phyloP scores from a whole-genome alignment of 2,113 vertebrate genomes.

The Pelusios castaneus region DNA sequence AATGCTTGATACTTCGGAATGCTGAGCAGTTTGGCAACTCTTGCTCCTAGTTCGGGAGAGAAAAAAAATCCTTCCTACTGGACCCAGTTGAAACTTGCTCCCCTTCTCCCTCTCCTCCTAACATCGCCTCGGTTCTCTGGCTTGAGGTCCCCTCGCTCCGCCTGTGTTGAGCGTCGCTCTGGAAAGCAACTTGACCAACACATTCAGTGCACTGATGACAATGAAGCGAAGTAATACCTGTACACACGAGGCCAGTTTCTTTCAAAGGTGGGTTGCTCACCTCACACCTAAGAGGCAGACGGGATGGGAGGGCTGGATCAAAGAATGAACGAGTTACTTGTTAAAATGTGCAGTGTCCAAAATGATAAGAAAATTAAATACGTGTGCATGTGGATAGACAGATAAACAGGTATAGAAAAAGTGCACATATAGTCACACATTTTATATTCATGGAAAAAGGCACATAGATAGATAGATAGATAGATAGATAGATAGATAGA shows the following conservation, averaged over 20 bases:
- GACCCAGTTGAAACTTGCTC: conserved; percentile 48
- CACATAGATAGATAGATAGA: too few species aligned
- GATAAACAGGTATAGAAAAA: neutral
- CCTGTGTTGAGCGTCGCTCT: neutral
- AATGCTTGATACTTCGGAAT: conserved; percentile 83
- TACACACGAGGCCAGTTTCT: neutral
- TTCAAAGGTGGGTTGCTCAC: neutral
- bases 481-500: too few species aligned
- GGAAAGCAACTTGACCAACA: neutral
- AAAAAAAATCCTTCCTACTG: conserved; percentile 37
- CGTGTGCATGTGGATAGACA: neutral
- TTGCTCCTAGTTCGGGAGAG: neutral
- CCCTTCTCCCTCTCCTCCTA: conserved; percentile 43
- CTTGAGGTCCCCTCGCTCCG: neutral
- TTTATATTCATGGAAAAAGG: neutral
- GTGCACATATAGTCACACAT: too few species aligned
- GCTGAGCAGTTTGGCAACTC: conserved; percentile 62
- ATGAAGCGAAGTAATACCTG: neutral
- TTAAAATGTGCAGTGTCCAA: neutral
- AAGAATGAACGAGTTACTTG: neutral
- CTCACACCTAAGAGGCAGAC: neutral
- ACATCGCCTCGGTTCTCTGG: neutral
- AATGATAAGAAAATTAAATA: neutral
- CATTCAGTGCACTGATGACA: neutral
- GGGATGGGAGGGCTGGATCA: neutral